phyloP scores from a whole-genome alignment of 2,888 invertebrate species.

The Papilio demoleus region DNA sequence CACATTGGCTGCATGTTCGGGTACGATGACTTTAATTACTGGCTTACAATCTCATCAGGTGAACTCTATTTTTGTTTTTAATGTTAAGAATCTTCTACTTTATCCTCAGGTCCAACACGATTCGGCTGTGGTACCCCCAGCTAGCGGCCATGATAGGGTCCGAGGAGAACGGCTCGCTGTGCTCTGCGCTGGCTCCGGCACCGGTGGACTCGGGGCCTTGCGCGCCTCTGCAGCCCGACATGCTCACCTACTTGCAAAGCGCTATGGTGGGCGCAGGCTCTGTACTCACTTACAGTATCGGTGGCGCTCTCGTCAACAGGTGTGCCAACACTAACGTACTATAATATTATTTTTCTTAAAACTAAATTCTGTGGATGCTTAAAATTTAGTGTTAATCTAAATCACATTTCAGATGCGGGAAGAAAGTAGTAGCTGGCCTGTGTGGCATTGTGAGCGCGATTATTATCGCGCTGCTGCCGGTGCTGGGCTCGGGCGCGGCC shows the following conservation, averaged over 20 bases:
- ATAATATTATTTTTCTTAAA: too few relatives aligned
- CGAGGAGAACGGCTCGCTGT: constrained; percentile 60
- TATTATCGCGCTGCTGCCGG: constrained; percentile 81
- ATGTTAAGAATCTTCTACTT: not conserved
- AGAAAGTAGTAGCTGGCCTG: constrained; percentile 64
- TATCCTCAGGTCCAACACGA: constrained; percentile 86
- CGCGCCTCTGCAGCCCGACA: constrained; percentile 77
- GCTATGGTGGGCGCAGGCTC: constrained; percentile 86
- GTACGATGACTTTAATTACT: constrained; percentile 50
- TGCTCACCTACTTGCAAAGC: constrained; percentile 87
- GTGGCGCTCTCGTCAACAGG: constrained; percentile 70
- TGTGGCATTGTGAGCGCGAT: constrained; percentile 77
- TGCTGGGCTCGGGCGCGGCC: constrained; percentile 76
- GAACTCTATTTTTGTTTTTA: not conserved
- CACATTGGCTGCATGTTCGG: constrained; percentile 74
- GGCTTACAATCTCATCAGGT: not conserved
- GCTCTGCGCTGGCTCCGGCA: constrained; percentile 67
- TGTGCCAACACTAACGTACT: not conserved
- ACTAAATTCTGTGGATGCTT: too few relatives aligned
- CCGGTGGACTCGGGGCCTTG: constrained; percentile 53
- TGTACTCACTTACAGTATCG: constrained; percentile 85
- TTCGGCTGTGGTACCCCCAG: constrained; percentile 94
- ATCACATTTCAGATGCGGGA: constrained; percentile 69
- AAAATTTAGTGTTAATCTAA: too few relatives aligned
- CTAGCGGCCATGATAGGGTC: constrained; percentile 88